Evolutionary conservation across 2,113 vertebrate genomes (phyloP).

Genomic region (Empidonax alnorum): DNA sequence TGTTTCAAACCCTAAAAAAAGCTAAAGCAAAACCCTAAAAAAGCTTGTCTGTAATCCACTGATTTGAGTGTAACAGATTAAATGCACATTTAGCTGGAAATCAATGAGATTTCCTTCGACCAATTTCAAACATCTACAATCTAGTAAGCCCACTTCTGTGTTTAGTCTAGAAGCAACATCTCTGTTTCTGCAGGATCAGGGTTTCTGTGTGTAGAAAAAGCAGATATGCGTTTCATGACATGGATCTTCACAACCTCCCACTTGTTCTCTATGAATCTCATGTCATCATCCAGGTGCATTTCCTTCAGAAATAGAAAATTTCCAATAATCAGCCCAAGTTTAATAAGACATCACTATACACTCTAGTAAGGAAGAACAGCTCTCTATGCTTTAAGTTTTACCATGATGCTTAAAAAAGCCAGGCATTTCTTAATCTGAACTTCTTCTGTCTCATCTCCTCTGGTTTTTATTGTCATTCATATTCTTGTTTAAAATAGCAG

Average conservation of each 20-base stretch:
- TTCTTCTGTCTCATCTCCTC: slow-evolving; percentile 23
- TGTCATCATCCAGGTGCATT: neutral
- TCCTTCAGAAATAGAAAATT: neutral
- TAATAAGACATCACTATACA: neutral
- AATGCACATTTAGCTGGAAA: neutral
- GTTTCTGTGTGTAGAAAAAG: neutral
- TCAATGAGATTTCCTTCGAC: neutral
- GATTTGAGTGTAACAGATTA: neutral
- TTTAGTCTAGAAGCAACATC: neutral
- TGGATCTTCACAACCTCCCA: neutral
- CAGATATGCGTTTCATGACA: neutral
- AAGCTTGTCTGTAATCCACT: neutral
- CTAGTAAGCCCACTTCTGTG: neutral
- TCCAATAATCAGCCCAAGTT: neutral
- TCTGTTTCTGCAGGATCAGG: neutral
- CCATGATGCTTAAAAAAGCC: neutral
- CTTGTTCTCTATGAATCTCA: neutral
- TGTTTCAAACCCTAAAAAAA: neutral
- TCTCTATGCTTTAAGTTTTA: neutral
- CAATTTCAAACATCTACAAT: neutral
- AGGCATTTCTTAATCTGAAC: slow-evolving; percentile 8
- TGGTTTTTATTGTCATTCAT: slow-evolving; percentile 44
- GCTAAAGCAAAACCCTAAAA: neutral
- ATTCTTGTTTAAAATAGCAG: slow-evolving; percentile 45
- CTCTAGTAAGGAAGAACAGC: neutral